Evolutionary conservation across 2,113 vertebrate species (phyloP).

Genomic region (Neolamprologus devosi): DNA sequence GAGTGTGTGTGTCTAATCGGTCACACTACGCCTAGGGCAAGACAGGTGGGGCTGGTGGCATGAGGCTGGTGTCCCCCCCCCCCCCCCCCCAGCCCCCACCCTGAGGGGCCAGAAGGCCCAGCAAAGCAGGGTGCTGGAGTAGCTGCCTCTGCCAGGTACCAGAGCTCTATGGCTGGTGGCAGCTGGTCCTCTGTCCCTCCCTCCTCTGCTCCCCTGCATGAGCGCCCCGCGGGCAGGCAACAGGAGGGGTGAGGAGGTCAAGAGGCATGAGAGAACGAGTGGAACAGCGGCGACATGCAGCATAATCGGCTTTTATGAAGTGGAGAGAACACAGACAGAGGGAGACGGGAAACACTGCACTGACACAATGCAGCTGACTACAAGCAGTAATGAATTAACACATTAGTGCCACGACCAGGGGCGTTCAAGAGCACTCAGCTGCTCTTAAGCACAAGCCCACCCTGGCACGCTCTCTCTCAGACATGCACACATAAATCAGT

Average conservation of each 20-base stretch:
- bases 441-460: constrained; percentile 51
- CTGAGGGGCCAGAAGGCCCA: constrained; percentile 73
- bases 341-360: constrained; percentile 31
- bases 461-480: not conserved
- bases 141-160: constrained; percentile 67
- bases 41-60: constrained; percentile 77
- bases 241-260: constrained; percentile 81
- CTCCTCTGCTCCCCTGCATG: constrained; percentile 41
- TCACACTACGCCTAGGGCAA: constrained; percentile 56
- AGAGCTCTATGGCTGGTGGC: constrained; percentile 67
- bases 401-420: constrained; percentile 60
- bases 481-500: constrained; percentile 38
- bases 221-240: constrained; percentile 69
- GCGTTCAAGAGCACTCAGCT: constrained; percentile 58
- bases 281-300: constrained; percentile 56
- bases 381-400: constrained; percentile 70
- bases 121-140: constrained; percentile 73
- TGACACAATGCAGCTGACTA: constrained; percentile 63
- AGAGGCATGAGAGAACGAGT: constrained; percentile 71
- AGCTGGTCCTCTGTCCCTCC: constrained; percentile 68
- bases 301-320: constrained; percentile 80
- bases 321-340: constrained; percentile 52
- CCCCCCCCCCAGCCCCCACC: constrained; percentile 3
- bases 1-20: constrained; percentile 51
- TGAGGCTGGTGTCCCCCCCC: constrained; percentile 32